Percentiles rank a stretch among this genome's conserved stretches.
Conservation (phyloP, 2,888 invertebrate genomes). For the Eupithecia subumbrata region DNA sequence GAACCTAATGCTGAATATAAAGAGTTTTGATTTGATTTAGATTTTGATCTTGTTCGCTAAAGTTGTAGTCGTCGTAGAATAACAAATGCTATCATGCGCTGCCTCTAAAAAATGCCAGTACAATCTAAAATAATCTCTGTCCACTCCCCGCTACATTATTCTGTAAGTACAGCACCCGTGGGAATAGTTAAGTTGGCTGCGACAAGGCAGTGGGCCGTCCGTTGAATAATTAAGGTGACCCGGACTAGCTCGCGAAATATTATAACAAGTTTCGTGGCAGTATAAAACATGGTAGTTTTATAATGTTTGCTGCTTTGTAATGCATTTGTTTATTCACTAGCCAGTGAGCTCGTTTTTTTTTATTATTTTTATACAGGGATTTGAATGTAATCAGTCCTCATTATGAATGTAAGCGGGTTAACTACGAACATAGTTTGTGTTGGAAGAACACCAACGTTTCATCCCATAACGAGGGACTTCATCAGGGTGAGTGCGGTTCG, state of each 20-base stretch:
- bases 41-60: too few species aligned
- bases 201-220: conserved; percentile 52
- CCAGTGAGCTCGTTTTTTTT: too few species aligned
- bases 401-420: too few species aligned
- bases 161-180: conserved; percentile 61
- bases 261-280: conserved; percentile 34
- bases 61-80: too few species aligned
- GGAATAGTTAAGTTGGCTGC: conserved; percentile 59
- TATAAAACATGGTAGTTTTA: background rate
- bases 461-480: too few species aligned
- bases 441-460: too few species aligned
- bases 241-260: conserved; percentile 51
- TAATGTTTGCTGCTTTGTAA: background rate
- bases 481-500: too few species aligned
- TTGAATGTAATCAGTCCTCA: too few species aligned
- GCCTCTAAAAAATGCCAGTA: background rate
- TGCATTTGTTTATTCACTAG: background rate
- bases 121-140: conserved; percentile 19
- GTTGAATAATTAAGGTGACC: conserved; percentile 63
- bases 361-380: too few species aligned
- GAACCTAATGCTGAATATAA: too few species aligned
- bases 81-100: background rate
- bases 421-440: too few species aligned
- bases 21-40: too few species aligned
- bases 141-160: conserved; percentile 60